Evolutionary conservation across 1,140 invertebrate species (phyloP), one percentile per base, ranked within the genome.

Genomic region (Chymomyza costata): DNA sequence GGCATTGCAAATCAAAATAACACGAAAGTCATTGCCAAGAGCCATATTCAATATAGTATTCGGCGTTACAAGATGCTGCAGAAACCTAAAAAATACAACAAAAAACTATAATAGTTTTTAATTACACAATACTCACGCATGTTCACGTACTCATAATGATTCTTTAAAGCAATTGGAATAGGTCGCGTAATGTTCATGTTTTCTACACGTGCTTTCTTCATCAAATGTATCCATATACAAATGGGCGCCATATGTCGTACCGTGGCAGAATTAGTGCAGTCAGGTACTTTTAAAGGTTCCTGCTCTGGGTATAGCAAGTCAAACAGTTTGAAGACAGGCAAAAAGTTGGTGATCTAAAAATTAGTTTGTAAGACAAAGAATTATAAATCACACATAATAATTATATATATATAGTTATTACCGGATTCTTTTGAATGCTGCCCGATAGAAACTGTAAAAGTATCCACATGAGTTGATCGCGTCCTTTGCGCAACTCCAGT

Each of bases 391-490:
- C n/a, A 34, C 10, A 40, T 21, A 18, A 40, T 17, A 37, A 11
- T 3, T 19, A 39, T 16, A 39, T 16, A 17, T n/a, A n/a, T n/a
- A n/a, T n/a, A n/a, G n/a, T n/a, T n/a, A n/a, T n/a, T 87, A 93
- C 90, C 0, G 95, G 93, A 87, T 97, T 97, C 62, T 96, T 92
- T 86, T 97, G 95, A 76, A 98, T 98, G 80, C 95, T 97, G 37
- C 96, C 96, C 1, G 96, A 98, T 55, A 98, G 97, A 80, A 97
- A 98, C 86, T 98, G 97, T 5, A 99, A 85, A n/a, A 99, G 86
- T 2, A 97, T 93, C 97, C 97, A 99, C 96, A 98, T 98, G 0
- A 99, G 86, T 71, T 98, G 95, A 87, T 99, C 96, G 39, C 97
- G 87, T 0, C 96, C 96, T 86, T 95, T 95, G 39, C 92, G 90